These are phyloP conservation scores for Hoplias malabaricus DNA, from an alignment of 2,113 vertebrate species.

Conservation along the genomic window DNA sequence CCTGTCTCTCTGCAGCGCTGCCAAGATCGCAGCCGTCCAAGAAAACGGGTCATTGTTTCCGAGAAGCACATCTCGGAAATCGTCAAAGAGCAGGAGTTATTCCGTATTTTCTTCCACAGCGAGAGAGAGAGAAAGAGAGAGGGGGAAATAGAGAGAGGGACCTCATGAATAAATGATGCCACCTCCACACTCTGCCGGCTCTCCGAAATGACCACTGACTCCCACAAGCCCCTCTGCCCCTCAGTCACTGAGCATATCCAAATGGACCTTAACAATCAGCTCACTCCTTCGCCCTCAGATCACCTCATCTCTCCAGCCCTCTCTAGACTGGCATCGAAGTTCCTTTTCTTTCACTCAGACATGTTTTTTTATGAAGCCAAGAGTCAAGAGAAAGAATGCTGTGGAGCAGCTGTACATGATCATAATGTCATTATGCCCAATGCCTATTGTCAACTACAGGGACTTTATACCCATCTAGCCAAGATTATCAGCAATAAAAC, in stretches of 20 bases:
- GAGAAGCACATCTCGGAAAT: slow-evolving; percentile 59
- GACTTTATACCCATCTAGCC: too few species aligned
- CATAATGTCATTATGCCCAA: too few species aligned
- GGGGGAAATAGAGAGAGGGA: slow-evolving; percentile 28
- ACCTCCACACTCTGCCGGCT: not conserved
- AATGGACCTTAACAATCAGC: slow-evolving; percentile 13
- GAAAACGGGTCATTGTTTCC: slow-evolving; percentile 63
- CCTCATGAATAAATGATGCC: slow-evolving; percentile 15
- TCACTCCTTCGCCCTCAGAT: not conserved
- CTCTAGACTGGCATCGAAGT: not conserved
- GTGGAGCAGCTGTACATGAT: not conserved
- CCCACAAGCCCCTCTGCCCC: slow-evolving; percentile 8
- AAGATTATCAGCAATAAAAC: too few species aligned
- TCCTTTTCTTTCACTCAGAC: not conserved
- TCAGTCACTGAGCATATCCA: slow-evolving; percentile 44
- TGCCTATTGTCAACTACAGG: too few species aligned
- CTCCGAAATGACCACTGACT: not conserved
- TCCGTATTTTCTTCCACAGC: not conserved
- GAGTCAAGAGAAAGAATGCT: too few species aligned
- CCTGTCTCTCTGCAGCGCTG: not conserved
- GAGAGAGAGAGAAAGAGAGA: slow-evolving; percentile 40
- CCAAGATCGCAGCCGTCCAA: slow-evolving; percentile 26
- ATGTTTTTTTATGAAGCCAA: not conserved
- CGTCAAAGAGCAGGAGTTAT: slow-evolving; percentile 28
- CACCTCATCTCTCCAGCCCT: not conserved